Evolutionary conservation across 92 coral and sea anemone genomes (phyloP).

Genomic region (Palythoa caribaeorum): DNA sequence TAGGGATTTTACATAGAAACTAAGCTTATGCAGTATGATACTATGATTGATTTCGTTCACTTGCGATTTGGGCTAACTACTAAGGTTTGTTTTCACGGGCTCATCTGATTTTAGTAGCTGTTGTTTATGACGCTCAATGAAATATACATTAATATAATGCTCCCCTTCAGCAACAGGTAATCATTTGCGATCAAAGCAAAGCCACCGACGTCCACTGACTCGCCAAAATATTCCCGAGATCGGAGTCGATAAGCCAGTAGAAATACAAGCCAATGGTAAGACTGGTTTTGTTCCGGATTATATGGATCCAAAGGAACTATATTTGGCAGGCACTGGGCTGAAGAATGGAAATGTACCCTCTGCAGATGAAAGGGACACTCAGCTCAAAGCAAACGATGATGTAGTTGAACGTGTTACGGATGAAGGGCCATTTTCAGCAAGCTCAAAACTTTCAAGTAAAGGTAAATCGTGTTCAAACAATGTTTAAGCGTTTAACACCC

Average conservation of each 20-base stretch:
- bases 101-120: no score
- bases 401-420: not conserved
- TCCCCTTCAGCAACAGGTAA: not conserved
- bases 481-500: no score
- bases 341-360: conserved; percentile 6
- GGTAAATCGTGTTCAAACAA: not conserved
- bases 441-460: not conserved
- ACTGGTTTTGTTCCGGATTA: conserved; percentile 10
- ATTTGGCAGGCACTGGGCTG: conserved; percentile 43
- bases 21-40: no score
- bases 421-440: not conserved
- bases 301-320: conserved; percentile 39
- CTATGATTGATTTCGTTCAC: no score
- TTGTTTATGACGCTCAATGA: no score
- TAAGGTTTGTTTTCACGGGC: no score
- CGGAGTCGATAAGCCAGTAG: not conserved
- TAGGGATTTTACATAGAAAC: no score
- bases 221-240: conserved; percentile 30
- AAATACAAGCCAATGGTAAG: conserved; percentile 3
- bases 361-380: not conserved
- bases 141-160: not conserved
- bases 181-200: not conserved
- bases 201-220: not conserved
- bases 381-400: not conserved
- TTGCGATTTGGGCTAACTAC: no score